Percentiles rank a stretch among this genome's conserved stretches.
Evolutionary conservation across 2,888 invertebrate species (phyloP).

Genomic region (Lumbricus terrestris): DNA sequence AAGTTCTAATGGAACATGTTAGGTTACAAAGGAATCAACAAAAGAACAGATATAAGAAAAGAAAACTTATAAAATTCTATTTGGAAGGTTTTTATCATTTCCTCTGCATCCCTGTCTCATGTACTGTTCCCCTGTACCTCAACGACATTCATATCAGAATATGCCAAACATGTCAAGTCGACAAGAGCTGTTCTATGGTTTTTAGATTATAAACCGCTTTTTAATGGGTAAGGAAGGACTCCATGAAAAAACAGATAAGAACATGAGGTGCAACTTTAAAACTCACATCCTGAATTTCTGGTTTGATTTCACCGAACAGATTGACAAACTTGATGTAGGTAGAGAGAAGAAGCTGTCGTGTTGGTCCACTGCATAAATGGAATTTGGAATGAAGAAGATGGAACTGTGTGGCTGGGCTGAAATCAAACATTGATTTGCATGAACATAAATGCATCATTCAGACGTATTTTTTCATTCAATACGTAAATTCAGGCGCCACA

Average conservation of each 20-base stretch:
- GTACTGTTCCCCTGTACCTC: too few species aligned
- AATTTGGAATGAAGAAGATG: slow-evolving; percentile 97
- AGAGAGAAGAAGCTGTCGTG: slow-evolving; percentile 90
- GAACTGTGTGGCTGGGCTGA: slow-evolving; percentile 92
- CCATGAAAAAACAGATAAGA: background rate
- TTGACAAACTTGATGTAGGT: slow-evolving; percentile 99
- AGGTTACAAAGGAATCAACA: too few species aligned
- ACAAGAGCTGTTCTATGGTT: too few species aligned
- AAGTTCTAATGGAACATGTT: too few species aligned
- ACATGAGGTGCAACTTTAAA: background rate
- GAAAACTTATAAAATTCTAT: too few species aligned
- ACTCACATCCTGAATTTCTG: slow-evolving; percentile 84
- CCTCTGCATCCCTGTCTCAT: too few species aligned
- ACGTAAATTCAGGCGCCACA: background rate
- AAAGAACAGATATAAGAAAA: too few species aligned
- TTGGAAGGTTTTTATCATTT: too few species aligned
- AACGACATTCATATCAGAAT: too few species aligned
- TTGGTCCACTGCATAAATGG: slow-evolving; percentile 94
- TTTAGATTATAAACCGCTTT: too few species aligned
- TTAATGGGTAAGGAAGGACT: too few species aligned
- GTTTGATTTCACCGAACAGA: slow-evolving; percentile 96
- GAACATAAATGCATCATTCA: background rate
- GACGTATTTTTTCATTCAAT: background rate
- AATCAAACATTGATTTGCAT: background rate
- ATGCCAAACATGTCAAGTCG: too few species aligned